These are phyloP conservation scores for Centrocercus urophasianus DNA, from an alignment of 2,113 vertebrate species.

Conservation along the genomic window DNA sequence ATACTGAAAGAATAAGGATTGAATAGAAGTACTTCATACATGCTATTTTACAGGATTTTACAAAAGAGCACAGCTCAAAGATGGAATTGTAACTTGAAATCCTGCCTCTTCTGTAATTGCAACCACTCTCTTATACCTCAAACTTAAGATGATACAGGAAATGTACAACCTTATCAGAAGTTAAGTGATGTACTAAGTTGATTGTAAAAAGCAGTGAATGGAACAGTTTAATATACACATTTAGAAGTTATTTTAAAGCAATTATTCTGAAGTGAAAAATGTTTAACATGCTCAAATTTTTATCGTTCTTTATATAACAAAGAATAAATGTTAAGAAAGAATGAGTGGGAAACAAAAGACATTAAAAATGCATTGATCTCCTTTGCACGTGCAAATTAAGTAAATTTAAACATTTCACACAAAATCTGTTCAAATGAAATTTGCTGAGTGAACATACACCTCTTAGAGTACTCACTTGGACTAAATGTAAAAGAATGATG, in stretches of 20 bases:
- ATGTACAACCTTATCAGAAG: not conserved
- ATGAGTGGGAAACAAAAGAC: not conserved
- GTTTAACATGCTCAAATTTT: not conserved
- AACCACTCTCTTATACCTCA: not conserved
- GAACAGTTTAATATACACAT: not conserved
- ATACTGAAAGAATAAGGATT: not conserved
- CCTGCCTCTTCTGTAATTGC: not conserved
- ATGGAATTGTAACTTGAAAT: not conserved
- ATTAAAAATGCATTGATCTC: constrained; percentile 23
- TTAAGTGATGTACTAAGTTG: not conserved
- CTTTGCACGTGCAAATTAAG: constrained; percentile 24
- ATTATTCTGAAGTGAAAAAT: not conserved
- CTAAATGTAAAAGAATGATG: constrained; percentile 26
- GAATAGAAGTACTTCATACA: not conserved
- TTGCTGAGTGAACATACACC: constrained; percentile 6
- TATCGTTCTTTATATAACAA: not conserved
- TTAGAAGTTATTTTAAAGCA: not conserved
- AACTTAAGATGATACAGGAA: not conserved
- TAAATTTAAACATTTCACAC: constrained; percentile 36
- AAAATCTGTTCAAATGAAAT: constrained; percentile 35
- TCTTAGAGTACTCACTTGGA: not conserved
- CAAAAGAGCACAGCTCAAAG: not conserved
- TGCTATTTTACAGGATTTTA: not conserved
- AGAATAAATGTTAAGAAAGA: not conserved
- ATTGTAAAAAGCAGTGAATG: not conserved